A percentile compares a stretch with the other conserved stretches of the same genome.
Evolutionary conservation across 2,797 vertebrate genomes (phyloP).

Genomic region (Perodicticus potto): DNA sequence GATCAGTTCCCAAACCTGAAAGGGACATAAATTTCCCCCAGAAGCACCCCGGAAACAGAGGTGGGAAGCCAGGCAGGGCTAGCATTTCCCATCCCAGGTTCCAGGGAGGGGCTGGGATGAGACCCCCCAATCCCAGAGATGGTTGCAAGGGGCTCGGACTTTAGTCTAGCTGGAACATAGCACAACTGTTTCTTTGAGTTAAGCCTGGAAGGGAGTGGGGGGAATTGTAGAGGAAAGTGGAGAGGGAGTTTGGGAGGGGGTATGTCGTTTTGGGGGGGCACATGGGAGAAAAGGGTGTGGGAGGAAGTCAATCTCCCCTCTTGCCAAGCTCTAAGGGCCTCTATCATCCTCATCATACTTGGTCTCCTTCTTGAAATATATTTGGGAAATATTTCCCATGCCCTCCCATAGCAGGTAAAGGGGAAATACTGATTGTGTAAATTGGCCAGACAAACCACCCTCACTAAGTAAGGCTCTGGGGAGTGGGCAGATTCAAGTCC

Average conservation of each 20-base stretch:
- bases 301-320: neutral
- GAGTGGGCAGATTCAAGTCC: neutral
- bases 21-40: slow-evolving; percentile 82
- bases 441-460: neutral
- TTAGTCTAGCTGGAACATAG: neutral
- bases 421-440: neutral
- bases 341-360: neutral
- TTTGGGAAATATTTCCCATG: neutral
- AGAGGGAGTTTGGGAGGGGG: neutral
- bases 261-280: rapidly evolving
- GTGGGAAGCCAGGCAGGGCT: slow-evolving; percentile 2
- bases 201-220: neutral
- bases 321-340: neutral
- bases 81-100: neutral
- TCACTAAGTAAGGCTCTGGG: neutral
- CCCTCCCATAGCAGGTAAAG: neutral
- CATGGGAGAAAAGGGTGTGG: neutral
- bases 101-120: neutral
- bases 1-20: slow-evolving; percentile 79
- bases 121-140: neutral
- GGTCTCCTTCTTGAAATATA: slow-evolving; percentile 26
- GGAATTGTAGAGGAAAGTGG: neutral
- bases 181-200: neutral
- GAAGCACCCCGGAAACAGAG: slow-evolving; percentile 78
- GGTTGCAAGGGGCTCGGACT: neutral